phyloP scores from a whole-genome alignment of 2,888 invertebrate genomes.

The Ophion obscuratus region DNA sequence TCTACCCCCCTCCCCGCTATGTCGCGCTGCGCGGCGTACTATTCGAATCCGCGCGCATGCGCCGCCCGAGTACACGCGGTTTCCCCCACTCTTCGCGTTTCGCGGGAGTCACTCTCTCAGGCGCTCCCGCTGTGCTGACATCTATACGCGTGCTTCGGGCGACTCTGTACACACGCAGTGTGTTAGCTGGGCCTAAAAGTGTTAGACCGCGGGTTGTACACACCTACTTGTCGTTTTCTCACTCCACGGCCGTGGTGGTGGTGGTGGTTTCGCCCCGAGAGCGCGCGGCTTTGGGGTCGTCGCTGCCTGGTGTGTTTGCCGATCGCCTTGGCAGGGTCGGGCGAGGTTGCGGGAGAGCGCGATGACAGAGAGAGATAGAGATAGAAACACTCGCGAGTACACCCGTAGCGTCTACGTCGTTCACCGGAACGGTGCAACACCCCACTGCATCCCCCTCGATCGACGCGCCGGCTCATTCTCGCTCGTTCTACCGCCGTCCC shows the following conservation, averaged over 20 bases:
- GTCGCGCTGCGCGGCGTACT: constrained; percentile 45
- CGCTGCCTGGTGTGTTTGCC: constrained; percentile 25
- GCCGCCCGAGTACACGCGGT: constrained; percentile 68
- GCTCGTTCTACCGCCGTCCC: constrained; percentile 30
- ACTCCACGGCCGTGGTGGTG: constrained; percentile 27
- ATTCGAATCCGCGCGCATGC: constrained; percentile 59
- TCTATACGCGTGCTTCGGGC: constrained; percentile 26
- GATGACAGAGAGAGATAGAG: constrained; percentile 15
- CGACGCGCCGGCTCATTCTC: constrained; percentile 66
- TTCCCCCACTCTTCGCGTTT: constrained; percentile 26
- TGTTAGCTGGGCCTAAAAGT: too few relatives aligned
- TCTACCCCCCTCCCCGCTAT: constrained; percentile 71
- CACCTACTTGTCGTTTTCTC: constrained; percentile 64
- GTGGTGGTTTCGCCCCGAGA: constrained; percentile 16
- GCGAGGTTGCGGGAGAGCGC: constrained; percentile 60
- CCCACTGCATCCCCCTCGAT: constrained; percentile 57
- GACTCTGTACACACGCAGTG: not conserved
- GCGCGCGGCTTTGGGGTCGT: constrained; percentile 21
- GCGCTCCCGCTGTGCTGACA: constrained; percentile 39
- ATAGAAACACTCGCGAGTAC: constrained; percentile 4
- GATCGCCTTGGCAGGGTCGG: constrained; percentile 63
- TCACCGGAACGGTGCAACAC: constrained; percentile 62
- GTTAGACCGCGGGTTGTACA: too few relatives aligned
- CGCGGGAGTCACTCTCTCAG: constrained; percentile 24
- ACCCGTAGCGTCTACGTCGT: constrained; percentile 61